Evolutionary conservation across 2,888 invertebrate species (phyloP), one percentile per base, ranked within the genome.

Genomic region (Augiades crinisus): DNA sequence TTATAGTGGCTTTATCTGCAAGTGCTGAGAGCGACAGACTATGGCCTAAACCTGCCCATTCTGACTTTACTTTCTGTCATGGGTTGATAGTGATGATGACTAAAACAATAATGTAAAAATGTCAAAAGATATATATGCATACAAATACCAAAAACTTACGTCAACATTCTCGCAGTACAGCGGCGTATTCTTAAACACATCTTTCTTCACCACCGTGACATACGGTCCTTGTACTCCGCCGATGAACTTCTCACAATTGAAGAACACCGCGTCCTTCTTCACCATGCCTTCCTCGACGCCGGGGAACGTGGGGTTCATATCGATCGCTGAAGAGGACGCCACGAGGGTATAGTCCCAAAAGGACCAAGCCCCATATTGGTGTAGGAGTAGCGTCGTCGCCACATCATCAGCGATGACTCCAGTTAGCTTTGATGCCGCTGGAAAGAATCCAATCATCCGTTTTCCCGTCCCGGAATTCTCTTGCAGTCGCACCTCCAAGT

Each of bases 301-400:
- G 1, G 86, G 79, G 52, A 89, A 85, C 7, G 93, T 90, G 0
- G 97, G 96, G 72, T 98, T 97, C 95, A 97, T 96, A 65, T 96
- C 94, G 51, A 97, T 92, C 12, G 91, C 88, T 0, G 94, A 91
- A 67, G 94, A 95, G 0, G 97, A 96, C 54, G 94, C 95, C 3
- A 96, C 95, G 2, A 96, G 91, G 5, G 96, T 96, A 72, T 95
- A 97, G 77, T 98, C 97, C 97, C 97, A 98, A 70, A 98, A 94
- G 2, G 96, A 93, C 60, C 95, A 90, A 0, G 96, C 97, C 5
- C 95, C 95, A 70, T 95, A 94, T 52, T 91, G 94, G 69, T 97
- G 97, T 8, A 97, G 90, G 3, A 96, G 84, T 10, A 94, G 82
- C 0, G 96, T 96, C 5, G 97, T 94, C 0, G 94, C 93, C 2